phyloP scores from a whole-genome alignment of 2,888 invertebrate species.

The Carabus problematicus region DNA sequence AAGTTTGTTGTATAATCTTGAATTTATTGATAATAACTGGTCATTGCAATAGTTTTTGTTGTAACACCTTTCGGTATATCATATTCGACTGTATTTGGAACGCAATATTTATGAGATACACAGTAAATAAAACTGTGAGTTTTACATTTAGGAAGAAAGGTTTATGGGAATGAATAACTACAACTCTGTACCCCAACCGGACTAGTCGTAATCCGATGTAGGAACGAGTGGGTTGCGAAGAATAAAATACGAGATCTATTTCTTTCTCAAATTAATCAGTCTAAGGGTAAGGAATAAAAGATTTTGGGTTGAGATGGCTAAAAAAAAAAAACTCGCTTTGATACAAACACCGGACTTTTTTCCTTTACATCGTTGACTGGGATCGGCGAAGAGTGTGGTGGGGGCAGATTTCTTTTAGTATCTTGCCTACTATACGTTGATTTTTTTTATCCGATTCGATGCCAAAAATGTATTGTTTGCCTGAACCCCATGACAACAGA shows the following conservation, averaged over 20 bases:
- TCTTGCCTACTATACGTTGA: neutral
- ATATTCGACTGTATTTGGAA: too few species aligned
- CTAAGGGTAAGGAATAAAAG: slow-evolving; percentile 17
- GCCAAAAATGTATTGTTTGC: neutral
- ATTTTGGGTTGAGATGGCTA: slow-evolving; percentile 20
- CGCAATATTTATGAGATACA: too few species aligned
- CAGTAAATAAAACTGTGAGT: too few species aligned
- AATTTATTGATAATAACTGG: too few species aligned
- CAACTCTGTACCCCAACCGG: too few species aligned
- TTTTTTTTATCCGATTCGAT: neutral
- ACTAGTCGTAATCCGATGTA: too few species aligned
- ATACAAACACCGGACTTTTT: slow-evolving; percentile 8
- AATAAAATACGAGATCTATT: slow-evolving; percentile 20
- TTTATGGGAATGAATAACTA: too few species aligned
- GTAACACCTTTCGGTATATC: too few species aligned
- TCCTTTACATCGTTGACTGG: neutral
- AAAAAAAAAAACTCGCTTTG: slow-evolving; percentile 13
- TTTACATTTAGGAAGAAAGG: too few species aligned
- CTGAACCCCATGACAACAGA: neutral
- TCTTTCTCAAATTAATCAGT: slow-evolving; percentile 21
- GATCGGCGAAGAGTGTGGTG: neutral
- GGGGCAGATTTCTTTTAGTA: neutral
- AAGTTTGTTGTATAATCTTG: too few species aligned
- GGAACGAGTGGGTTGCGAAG: slow-evolving; percentile 7
- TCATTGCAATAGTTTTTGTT: too few species aligned